These are phyloP conservation scores for Gnatocerus cornutus DNA, from an alignment of 2,888 invertebrate genomes.

Conservation along the genomic window DNA sequence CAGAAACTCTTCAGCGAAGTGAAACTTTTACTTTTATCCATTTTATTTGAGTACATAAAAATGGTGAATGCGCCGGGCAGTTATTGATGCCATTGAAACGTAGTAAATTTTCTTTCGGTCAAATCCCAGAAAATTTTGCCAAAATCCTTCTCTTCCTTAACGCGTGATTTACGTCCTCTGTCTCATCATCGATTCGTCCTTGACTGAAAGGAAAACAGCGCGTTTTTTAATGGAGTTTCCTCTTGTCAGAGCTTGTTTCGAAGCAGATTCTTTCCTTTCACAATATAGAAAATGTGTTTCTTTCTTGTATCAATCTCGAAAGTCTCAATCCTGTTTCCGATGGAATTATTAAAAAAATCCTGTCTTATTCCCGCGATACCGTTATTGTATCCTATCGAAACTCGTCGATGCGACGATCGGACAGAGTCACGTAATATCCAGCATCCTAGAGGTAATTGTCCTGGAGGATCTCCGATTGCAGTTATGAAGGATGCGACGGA, in stretches of 20 bases:
- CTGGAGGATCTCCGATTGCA: conserved; percentile 9
- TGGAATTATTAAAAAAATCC: conserved; percentile 35
- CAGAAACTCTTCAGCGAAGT: no score
- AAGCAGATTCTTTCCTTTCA: conserved; percentile 10
- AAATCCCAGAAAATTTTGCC: background rate
- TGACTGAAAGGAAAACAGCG: conserved; percentile 21
- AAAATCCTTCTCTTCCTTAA: background rate
- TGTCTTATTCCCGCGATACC: conserved; percentile 23
- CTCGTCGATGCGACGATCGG: conserved; percentile 17
- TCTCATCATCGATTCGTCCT: conserved; percentile 12
- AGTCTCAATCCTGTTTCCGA: conserved; percentile 15
- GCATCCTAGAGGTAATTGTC: conserved; percentile 28
- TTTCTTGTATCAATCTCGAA: conserved; percentile 21
- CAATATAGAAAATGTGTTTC: conserved; percentile 5
- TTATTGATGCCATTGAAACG: no score
- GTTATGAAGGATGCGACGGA: conserved; percentile 2
- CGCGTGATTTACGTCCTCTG: conserved; percentile 18
- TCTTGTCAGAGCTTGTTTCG: conserved; percentile 15
- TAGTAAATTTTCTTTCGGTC: no score
- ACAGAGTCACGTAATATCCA: conserved; percentile 32
- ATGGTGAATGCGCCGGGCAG: no score
- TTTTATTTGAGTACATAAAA: no score
- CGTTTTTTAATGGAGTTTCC: conserved; percentile 24
- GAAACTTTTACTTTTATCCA: no score
- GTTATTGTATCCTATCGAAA: conserved; percentile 28